Base-by-base conservation (phyloP, 1,140 invertebrate genomes). In the Diachasma alloeum region DNA sequence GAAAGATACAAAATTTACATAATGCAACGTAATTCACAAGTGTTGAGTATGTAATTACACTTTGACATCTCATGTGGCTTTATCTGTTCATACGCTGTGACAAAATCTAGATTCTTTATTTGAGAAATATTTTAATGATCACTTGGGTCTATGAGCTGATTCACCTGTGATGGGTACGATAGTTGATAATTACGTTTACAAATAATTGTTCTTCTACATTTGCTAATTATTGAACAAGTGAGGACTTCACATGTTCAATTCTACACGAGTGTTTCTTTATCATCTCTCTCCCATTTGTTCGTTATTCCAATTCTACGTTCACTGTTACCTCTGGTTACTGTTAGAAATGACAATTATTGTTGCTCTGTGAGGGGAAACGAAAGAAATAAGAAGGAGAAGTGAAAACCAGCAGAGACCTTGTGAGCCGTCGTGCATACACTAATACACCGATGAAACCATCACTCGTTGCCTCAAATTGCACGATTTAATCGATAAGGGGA, bases 1-100 rank as follows among this genome's bases (percentile, higher is more conserved):
- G 79, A 82, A 86, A 87, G 86, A 86, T 88, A 87, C 85, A 88
- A 88, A 88, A 88, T 87, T 85, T 87, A 87, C 86, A 88, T 42
- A 37, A 76, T 17, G 48, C 48, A 53, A 53, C 22, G 59, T 63
- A 26, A 13, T 63, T 63, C 59, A 63, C 59, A 63, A 63, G 59
- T 63, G 53, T 59, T 59, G 11, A 59, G 31, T 19, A 56, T 56
- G 19, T 69, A 69, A 39, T 69, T 37, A 69, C 10, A 37, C 15
- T 39, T 69, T 37, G 22, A 69, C 9, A 63, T 26, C 19, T 63
- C 8, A 73, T 81, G 75, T 77, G 77, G 66, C 42, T 17, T 82
- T 48, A 53, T 53, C 15, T 53, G 48, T 53, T 53, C 15, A 53
- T 53, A 19, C 48, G 17, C 48, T 53, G 48, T 53, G 48, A 53